Percentiles rank a stretch among this genome's conserved stretches.
Conservation (phyloP, 2,797 vertebrate genomes). For the Sebastiscus tertius region DNA sequence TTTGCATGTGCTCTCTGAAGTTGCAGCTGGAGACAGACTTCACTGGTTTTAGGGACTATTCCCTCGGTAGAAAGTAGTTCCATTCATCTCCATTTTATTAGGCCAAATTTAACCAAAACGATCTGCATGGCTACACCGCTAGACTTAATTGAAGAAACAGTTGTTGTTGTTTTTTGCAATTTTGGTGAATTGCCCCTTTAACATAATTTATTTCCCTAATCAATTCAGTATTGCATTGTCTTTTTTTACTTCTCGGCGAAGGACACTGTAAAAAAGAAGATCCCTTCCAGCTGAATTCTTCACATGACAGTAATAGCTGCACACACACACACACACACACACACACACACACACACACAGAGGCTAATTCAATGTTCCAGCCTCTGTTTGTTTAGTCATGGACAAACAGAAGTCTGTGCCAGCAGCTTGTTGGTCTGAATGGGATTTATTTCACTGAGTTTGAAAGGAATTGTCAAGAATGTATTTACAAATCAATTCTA, state of each 20-base stretch:
- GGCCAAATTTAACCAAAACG: too few relatives aligned
- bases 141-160: too few relatives aligned
- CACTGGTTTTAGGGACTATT: too few relatives aligned
- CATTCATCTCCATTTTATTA: too few relatives aligned
- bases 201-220: not conserved
- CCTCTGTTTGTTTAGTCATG: constrained; percentile 46
- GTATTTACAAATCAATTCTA: constrained; percentile 58
- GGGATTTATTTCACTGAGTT: constrained; percentile 44
- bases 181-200: not conserved
- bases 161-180: not conserved
- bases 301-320: not conserved
- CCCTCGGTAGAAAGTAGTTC: too few relatives aligned
- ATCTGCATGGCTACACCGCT: too few relatives aligned
- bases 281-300: constrained; percentile 8
- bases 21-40: too few relatives aligned
- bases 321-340: not conserved
- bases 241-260: not conserved
- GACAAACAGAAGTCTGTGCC: constrained; percentile 42
- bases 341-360: constrained; percentile 1
- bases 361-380: too few relatives aligned
- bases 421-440: constrained; percentile 47
- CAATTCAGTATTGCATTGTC: not conserved
- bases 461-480: constrained; percentile 49
- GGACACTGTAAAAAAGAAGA: not conserved
- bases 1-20: too few relatives aligned